Conservation (phyloP, 1,140 invertebrate species). For the Pogonomyrmex barbatus region DNA sequence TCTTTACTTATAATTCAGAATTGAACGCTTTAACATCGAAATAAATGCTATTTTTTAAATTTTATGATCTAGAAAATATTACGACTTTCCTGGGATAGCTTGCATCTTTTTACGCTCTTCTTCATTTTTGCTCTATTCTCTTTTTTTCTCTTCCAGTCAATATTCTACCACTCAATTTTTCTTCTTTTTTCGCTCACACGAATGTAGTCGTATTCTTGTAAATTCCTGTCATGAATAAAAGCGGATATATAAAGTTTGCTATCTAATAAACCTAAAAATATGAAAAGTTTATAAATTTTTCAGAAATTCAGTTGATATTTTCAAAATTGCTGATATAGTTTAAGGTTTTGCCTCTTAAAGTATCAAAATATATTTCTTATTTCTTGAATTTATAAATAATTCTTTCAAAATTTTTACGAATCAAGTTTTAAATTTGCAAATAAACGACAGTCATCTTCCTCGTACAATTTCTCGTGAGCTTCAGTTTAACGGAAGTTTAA, state of each 20-base stretch:
- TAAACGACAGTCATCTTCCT: neutral
- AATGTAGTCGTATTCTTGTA: neutral
- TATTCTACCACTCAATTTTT: neutral
- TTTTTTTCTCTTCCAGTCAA: neutral
- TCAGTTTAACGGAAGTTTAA: constrained; percentile 46
- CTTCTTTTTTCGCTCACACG: neutral
- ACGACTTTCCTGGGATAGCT: neutral
- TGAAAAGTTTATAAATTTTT: neutral
- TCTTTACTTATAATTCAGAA: neutral
- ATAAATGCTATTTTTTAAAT: neutral
- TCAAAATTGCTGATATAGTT: neutral
- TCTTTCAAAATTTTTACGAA: neutral
- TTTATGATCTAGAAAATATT: neutral
- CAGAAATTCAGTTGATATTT: constrained; percentile 16
- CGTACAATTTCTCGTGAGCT: constrained; percentile 1
- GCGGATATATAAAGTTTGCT: neutral
- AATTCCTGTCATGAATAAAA: neutral
- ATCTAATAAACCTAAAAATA: constrained; percentile 2
- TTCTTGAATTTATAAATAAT: neutral
- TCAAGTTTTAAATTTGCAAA: constrained; percentile 13
- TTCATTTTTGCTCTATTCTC: neutral
- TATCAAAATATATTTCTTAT: neutral
- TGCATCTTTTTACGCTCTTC: neutral
- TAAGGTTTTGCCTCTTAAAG: neutral
- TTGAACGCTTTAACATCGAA: neutral